Evolutionary conservation across 2,797 vertebrate genomes (phyloP).

Genomic region (Crocodylus rhombifer): DNA sequence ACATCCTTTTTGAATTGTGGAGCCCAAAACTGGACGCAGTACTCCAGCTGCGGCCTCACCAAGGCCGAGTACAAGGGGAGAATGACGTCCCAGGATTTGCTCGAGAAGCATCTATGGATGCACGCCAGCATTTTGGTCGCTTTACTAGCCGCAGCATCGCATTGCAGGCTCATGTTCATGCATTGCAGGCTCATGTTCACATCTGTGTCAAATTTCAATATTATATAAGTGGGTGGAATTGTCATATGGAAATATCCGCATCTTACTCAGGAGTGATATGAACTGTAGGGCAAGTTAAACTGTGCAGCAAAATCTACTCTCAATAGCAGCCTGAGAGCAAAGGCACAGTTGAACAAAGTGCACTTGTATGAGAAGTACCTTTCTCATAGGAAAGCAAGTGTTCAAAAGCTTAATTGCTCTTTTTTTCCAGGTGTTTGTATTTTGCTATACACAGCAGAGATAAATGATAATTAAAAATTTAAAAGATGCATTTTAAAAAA

Average conservation of each 20-base stretch:
- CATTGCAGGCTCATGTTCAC: too few relatives aligned
- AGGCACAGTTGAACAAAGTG: fast-evolving
- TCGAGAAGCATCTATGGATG: too few relatives aligned
- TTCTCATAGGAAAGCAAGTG: neutral
- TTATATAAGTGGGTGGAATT: fast-evolving
- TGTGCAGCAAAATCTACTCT: neutral
- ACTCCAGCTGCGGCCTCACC: too few relatives aligned
- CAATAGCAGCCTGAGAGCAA: fast-evolving
- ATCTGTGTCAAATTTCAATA: neutral
- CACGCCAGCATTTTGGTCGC: too few relatives aligned
- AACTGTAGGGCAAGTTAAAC: neutral
- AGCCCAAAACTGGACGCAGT: too few relatives aligned
- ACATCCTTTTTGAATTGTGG: too few relatives aligned
- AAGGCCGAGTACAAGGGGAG: too few relatives aligned
- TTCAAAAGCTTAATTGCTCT: fast-evolving
- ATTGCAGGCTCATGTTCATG: too few relatives aligned
- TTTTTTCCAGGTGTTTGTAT: neutral
- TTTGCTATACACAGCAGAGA: neutral
- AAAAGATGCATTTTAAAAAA: conserved; percentile 4
- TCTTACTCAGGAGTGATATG: fast-evolving
- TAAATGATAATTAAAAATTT: conserved; percentile 23
- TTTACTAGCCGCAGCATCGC: too few relatives aligned
- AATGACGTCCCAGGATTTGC: too few relatives aligned
- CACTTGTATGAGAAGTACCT: neutral
- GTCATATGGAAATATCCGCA: fast-evolving